Percentiles rank a stretch among this genome's conserved stretches.
Evolutionary conservation across 2,797 vertebrate genomes (phyloP).

Genomic region (Tamandua tetradactyla): DNA sequence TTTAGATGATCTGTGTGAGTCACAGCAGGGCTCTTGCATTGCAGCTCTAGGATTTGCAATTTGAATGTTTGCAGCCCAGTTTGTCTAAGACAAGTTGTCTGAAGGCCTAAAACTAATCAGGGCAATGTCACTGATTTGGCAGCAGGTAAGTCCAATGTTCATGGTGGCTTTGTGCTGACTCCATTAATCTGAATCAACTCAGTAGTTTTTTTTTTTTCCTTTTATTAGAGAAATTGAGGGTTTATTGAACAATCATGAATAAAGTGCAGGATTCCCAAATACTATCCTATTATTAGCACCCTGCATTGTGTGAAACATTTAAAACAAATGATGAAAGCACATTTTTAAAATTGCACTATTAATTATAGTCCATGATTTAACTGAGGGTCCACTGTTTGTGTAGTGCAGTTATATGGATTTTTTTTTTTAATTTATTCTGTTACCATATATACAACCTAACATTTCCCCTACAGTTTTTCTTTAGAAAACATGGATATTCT

Average conservation of each 20-base stretch:
- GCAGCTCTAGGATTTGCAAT: neutral
- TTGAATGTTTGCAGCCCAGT: neutral
- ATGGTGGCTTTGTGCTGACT: neutral
- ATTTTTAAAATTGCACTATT: no score
- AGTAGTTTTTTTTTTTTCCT: neutral
- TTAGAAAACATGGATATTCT: slow-evolving; percentile 61
- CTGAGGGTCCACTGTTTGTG: no score
- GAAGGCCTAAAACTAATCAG: neutral
- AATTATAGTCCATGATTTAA: no score
- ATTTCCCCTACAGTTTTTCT: slow-evolving; percentile 15
- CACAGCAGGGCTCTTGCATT: neutral
- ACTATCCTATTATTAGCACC: no score
- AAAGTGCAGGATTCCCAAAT: no score
- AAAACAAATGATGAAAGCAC: no score
- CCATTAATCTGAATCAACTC: neutral
- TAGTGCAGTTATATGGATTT: no score
- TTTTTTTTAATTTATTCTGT: no score
- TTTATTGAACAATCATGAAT: no score
- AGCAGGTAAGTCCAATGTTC: neutral
- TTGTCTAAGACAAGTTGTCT: neutral
- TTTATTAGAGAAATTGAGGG: no score
- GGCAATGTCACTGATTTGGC: neutral
- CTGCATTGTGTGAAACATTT: no score
- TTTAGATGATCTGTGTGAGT: neutral
- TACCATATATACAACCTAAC: no score